A percentile compares a stretch with the other conserved stretches of the same genome.
These are phyloP conservation scores for Troides aeacus DNA, from an alignment of 2,888 invertebrate species.

Conservation along the genomic window DNA sequence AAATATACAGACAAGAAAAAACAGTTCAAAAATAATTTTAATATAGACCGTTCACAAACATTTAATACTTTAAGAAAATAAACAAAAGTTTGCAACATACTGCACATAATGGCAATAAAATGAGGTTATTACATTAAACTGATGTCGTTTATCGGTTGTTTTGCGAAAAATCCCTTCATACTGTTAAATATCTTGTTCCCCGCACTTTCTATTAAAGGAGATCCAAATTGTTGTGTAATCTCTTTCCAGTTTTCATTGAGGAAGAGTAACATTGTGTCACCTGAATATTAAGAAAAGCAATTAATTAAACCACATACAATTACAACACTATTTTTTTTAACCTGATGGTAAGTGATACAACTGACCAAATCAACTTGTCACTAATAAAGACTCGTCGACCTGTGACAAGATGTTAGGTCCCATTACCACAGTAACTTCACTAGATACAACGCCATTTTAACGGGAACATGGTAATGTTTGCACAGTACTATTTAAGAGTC, in stretches of 20 bases:
- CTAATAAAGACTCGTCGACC: no score
- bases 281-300: constrained; percentile 38
- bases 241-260: constrained; percentile 65
- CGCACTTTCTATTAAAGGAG: constrained; percentile 51
- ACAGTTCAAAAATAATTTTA: no score
- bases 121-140: neutral
- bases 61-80: neutral
- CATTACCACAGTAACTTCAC: no score
- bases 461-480: no score
- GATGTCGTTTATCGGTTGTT: constrained; percentile 39
- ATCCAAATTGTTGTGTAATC: constrained; percentile 57
- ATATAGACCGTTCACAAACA: neutral
- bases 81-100: neutral
- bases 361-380: no score
- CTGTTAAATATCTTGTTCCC: constrained; percentile 51
- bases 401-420: no score
- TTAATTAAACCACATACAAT: neutral
- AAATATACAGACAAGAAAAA: no score
- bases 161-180: constrained; percentile 45
- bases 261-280: constrained; percentile 55
- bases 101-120: neutral
- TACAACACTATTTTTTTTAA: no score
- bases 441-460: no score
- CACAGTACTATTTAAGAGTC: no score
- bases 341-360: no score